A percentile compares a stretch with the other conserved stretches of the same genome.
Evolutionary conservation across 1,140 invertebrate genomes (phyloP).

Genomic region (Antheraea mylitta): DNA sequence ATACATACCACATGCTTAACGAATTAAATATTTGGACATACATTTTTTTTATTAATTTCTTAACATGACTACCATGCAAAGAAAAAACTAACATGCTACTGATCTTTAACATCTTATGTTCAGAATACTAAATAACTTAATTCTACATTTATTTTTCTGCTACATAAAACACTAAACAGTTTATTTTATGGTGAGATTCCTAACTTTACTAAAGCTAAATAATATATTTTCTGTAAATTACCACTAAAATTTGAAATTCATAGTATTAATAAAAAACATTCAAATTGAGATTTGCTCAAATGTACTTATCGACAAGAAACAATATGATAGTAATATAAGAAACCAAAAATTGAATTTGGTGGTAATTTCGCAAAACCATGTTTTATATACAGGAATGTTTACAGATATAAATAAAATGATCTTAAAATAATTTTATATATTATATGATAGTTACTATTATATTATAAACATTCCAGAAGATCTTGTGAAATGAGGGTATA

Average conservation of each 20-base stretch:
- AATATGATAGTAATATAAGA: background rate
- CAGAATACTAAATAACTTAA: constrained; percentile 51
- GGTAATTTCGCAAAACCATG: background rate
- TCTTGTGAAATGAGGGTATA: background rate
- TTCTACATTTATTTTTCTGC: constrained; percentile 44
- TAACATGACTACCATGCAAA: constrained; percentile 68
- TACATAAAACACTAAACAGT: constrained; percentile 43
- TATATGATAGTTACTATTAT: background rate
- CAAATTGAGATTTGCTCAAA: too few relatives aligned
- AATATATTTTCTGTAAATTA: background rate
- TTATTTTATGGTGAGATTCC: constrained; percentile 61
- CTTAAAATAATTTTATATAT: background rate
- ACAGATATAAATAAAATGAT: background rate
- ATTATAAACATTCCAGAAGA: background rate
- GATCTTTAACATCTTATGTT: constrained; percentile 63
- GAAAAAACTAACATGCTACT: constrained; percentile 61
- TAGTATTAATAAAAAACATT: too few relatives aligned
- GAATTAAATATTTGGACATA: constrained; percentile 32
- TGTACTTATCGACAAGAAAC: background rate
- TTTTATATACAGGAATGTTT: background rate
- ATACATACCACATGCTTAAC: constrained; percentile 39
- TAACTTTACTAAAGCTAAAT: constrained; percentile 19
- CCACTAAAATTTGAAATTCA: background rate
- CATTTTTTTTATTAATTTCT: constrained; percentile 46
- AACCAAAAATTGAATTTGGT: background rate